Evolutionary conservation across 2,113 vertebrate genomes (phyloP), one percentile per base, ranked within the genome.

Genomic region (Gulo gulo): DNA sequence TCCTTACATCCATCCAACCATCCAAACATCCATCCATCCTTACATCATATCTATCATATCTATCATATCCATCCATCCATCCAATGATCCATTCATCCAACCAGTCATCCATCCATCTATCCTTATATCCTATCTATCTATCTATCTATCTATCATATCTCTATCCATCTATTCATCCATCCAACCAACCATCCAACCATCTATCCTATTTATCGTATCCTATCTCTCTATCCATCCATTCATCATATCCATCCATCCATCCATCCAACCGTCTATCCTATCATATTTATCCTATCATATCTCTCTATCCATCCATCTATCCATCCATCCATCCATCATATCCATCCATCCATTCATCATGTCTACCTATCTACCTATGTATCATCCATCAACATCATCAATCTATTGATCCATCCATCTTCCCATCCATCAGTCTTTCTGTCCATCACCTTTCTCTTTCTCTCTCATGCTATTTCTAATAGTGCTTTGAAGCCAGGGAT

Each of bases 41-140:
- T 69, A 69, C 21, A 78, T 31, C 39, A 3, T 14, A 81, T 81
- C 34, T 3, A 45, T 45, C 45, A 6, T 45, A 71, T 21, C 20
- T 8, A 69, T 69, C 6, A 16, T 10, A 69, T 34, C 34, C 6
- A 13, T 88, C 26, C 0, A 7, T 31, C 23, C 12, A 74, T 76
- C 13, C 24, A 73, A 24, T 3, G 39, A 50, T 50, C 12, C 47
- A 47, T 47, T 12, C 2, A 74, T 26, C 67, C 0, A 47, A 47
- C 10, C 47, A 13, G 39, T 5, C 0, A 57, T 31, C 36, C 2
- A 12, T 21, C 34, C 4, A 23, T 36, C 20, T 6, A 34, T 50
- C n/a, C 26, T 2, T 55, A 23, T 0, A 59, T 39, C 5, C 3
- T 1, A 13, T 39, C 24, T 0, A 57, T 29, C n/a, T 1, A 67